Conservation (phyloP, 2,888 invertebrate species). For the Cynaeus angustus region DNA sequence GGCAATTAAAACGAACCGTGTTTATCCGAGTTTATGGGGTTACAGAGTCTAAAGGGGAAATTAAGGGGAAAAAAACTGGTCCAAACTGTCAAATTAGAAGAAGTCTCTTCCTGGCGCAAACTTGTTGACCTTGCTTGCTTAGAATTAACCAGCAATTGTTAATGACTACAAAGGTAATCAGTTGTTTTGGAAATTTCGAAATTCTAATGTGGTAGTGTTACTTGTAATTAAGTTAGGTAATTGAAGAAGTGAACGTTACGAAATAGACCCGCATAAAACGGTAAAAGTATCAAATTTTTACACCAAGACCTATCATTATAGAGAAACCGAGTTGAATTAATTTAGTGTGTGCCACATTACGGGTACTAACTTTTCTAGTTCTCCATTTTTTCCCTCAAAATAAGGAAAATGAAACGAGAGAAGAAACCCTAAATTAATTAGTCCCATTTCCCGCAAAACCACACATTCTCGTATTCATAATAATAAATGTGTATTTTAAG, state of each 20-base stretch:
- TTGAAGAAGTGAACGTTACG: background rate
- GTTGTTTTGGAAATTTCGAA: background rate
- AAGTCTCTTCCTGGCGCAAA: background rate
- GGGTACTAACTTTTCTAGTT: no score
- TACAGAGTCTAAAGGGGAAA: background rate
- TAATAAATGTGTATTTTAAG: background rate
- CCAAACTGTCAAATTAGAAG: background rate
- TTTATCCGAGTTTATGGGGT: constrained; percentile 14
- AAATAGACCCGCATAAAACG: background rate
- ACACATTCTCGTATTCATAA: background rate
- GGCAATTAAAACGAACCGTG: constrained; percentile 24
- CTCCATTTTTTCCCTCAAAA: no score
- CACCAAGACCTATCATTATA: background rate
- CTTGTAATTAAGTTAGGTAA: no score
- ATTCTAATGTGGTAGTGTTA: background rate
- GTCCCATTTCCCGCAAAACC: no score
- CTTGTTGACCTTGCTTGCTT: constrained; percentile 1
- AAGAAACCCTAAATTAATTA: no score
- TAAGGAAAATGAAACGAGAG: no score
- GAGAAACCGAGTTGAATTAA: background rate
- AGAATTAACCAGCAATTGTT: background rate
- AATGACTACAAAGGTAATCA: background rate
- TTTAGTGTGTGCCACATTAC: background rate
- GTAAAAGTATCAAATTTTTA: constrained; percentile 1
- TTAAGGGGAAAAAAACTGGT: background rate